These are phyloP conservation scores for Marisa cornuarietis DNA, from an alignment of 1,140 invertebrate species.

Conservation along the genomic window DNA sequence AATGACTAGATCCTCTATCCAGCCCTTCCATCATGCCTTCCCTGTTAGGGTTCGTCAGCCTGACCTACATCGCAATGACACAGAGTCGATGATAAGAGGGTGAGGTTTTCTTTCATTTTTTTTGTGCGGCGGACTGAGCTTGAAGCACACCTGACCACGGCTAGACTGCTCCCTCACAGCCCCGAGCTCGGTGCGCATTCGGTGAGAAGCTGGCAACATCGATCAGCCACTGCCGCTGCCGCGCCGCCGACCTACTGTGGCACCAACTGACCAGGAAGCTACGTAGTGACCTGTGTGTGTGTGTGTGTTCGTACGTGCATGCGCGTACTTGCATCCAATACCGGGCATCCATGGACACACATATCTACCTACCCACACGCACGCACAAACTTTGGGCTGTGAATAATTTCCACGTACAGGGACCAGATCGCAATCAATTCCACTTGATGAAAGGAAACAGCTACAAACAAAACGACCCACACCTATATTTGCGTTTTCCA, in stretches of 20 bases:
- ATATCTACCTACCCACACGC: neutral
- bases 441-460: neutral
- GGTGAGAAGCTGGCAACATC: neutral
- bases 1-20: too few species aligned
- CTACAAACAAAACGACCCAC: neutral
- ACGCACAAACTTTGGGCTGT: neutral
- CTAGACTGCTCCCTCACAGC: too few species aligned
- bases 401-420: neutral
- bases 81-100: neutral
- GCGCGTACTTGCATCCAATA: neutral
- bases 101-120: neutral
- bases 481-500: too few species aligned
- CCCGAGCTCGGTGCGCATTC: too few species aligned
- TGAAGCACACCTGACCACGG: neutral
- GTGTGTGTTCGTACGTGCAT: slow-evolving; percentile 6
- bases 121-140: neutral
- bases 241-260: neutral
- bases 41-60: too few species aligned
- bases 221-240: neutral
- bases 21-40: too few species aligned
- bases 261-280: too few species aligned
- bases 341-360: neutral
- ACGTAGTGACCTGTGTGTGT: neutral
- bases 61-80: neutral
- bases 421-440: neutral